Base-by-base conservation (phyloP, 1,140 invertebrate genomes). In the Drosophila athabasca region DNA sequence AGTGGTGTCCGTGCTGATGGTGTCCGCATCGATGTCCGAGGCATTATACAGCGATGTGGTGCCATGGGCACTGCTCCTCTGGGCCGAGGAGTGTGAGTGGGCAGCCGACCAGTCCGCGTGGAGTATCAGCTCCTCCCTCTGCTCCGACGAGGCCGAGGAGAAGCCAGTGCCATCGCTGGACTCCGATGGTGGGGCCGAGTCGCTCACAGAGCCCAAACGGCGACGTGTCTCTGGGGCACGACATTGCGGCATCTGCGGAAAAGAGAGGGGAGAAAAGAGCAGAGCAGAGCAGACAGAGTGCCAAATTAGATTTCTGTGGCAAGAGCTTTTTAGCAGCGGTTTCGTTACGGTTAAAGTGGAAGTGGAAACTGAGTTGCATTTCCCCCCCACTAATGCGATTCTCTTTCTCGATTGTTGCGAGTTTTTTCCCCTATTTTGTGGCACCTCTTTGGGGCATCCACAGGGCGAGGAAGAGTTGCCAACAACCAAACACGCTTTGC, bases 101-200 rank as follows among this genome's bases (percentile, higher is more conserved):
- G 81, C 72, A 4, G 64, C 83, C 46, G 90, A 90, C 90, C 90
- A 91, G 41, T 91, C 90, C 0, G 69, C 53, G 49, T 90, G 83
- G 2, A 91, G 46, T 8, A 90, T 87, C 24, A 90, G 59, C 68
- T 90, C 90, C 3, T 90, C 79, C 9, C 85, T 62, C 41, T 79
- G 89, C 77, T 91, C 90, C 31, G 90, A 91, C 6, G 91, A 91
- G 62, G 91, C 90, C 45, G 90, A 91, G 4, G 91, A 91, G 62
- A 90, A 91, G 67, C 73, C 81, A 6, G 90, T 91, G 49, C 91
- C 91, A 66, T 92, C 91, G 6, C 90, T 91, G 62, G 90, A 90
- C 70, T 92, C 91, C 2, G 90, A 91, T 1, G 90, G 91, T 5
- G 91, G 90, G 24, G 90, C 90, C 55, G 89, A 91, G 53, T 92